phyloP scores from a whole-genome alignment of 1,140 invertebrate species.

The Drosophila willistoni region DNA sequence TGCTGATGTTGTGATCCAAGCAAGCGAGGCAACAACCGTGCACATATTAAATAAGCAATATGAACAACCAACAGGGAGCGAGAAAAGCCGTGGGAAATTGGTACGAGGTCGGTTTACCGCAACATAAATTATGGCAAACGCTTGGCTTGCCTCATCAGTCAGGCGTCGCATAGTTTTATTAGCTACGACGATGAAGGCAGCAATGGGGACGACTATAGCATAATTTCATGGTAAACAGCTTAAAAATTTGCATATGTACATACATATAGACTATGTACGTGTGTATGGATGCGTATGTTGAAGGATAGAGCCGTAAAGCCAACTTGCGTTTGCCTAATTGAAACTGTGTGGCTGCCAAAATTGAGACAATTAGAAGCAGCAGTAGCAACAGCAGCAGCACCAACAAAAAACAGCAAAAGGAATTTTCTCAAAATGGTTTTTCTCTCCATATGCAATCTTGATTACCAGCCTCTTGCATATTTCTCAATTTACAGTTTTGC shows the following conservation, averaged over 20 bases:
- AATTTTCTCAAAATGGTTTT: conserved; percentile 13
- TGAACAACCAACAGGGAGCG: conserved; percentile 49
- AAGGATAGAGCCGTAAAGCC: conserved; percentile 10
- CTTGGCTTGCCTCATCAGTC: conserved; percentile 76
- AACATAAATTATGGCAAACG: conserved; percentile 79
- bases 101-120: conserved; percentile 58
- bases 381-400: not conserved
- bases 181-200: conserved; percentile 50
- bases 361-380: conserved; percentile 64
- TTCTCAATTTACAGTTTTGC: conserved; percentile 76
- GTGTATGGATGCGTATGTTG: conserved; percentile 21
- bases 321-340: conserved; percentile 64
- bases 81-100: conserved; percentile 37
- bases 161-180: conserved; percentile 77
- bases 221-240: conserved; percentile 75
- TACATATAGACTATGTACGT: conserved; percentile 21
- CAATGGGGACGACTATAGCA: conserved; percentile 40
- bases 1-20: conserved; percentile 51
- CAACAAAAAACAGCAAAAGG: conserved; percentile 16
- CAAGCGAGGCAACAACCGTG: conserved; percentile 50
- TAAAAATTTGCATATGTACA: conserved; percentile 71
- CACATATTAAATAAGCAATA: conserved; percentile 81
- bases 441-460: conserved; percentile 40
- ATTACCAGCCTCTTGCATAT: conserved; percentile 59
- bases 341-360: conserved; percentile 74